A percentile compares a stretch with the other conserved stretches of the same genome.
Evolutionary conservation across 2,888 invertebrate species (phyloP).

Genomic region (Scaptomyza reducta): DNA sequence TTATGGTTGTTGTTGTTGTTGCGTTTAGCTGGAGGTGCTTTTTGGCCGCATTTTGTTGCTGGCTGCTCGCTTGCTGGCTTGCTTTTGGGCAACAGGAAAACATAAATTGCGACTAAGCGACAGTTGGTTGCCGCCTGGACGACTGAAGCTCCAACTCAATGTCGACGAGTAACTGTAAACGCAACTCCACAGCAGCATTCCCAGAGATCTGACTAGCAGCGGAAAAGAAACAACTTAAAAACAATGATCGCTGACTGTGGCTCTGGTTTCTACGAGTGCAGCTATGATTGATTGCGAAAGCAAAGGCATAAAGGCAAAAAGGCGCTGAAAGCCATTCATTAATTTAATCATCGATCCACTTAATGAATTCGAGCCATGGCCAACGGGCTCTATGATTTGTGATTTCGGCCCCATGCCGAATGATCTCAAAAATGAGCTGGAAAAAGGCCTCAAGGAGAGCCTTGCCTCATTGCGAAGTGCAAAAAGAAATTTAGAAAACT

Average conservation of each 20-base stretch:
- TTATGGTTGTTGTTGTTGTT: constrained; percentile 6
- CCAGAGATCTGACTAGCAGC: constrained; percentile 26
- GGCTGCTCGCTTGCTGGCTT: constrained; percentile 19
- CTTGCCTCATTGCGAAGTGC: constrained; percentile 13
- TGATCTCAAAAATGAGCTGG: constrained; percentile 33
- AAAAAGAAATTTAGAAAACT: constrained; percentile 28
- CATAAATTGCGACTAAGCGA: constrained; percentile 74
- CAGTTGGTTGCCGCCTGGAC: constrained; percentile 46
- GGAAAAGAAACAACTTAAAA: background rate
- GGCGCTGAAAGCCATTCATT: constrained; percentile 76
- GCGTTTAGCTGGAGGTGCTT: constrained; percentile 48
- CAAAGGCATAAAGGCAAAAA: constrained; percentile 40
- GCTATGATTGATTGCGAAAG: constrained; percentile 61
- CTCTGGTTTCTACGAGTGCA: constrained; percentile 46
- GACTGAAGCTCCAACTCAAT: constrained; percentile 45
- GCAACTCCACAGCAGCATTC: constrained; percentile 25
- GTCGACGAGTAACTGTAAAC: constrained; percentile 64
- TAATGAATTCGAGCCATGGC: constrained; percentile 62
- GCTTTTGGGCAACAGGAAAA: constrained; percentile 67
- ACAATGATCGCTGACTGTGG: constrained; percentile 24
- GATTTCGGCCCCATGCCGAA: constrained; percentile 46
- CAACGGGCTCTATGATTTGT: constrained; percentile 71
- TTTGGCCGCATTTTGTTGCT: constrained; percentile 31
- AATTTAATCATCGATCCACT: constrained; percentile 78
- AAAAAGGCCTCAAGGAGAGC: constrained; percentile 27